phyloP scores from a whole-genome alignment of 2,797 vertebrate genomes.

The Manis javanica region DNA sequence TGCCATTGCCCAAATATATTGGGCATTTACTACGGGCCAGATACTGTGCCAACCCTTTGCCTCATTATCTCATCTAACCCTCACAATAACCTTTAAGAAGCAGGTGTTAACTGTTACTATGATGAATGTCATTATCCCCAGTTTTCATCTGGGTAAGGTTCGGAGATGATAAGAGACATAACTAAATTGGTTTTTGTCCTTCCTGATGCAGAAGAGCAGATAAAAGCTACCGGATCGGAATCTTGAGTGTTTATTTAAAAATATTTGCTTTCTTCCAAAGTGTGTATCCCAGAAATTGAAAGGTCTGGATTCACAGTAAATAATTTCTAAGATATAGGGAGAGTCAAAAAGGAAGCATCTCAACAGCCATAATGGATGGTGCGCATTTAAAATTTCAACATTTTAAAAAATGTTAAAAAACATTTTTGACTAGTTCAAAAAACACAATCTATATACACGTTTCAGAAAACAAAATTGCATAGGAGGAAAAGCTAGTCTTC shows the following conservation, averaged over 20 bases:
- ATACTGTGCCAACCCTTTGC: neutral
- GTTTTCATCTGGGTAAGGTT: neutral
- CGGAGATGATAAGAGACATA: neutral
- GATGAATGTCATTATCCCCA: neutral
- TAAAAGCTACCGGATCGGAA: neutral
- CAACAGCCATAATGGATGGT: too few relatives aligned
- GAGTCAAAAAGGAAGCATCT: neutral
- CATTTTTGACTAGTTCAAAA: neutral
- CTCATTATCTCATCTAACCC: neutral
- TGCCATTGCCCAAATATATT: neutral
- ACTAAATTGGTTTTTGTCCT: neutral
- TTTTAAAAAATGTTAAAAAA: neutral
- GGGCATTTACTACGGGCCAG: neutral
- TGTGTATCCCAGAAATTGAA: neutral
- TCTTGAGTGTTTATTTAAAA: neutral
- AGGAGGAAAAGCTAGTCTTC: neutral
- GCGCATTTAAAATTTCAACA: too few relatives aligned
- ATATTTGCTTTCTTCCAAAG: neutral
- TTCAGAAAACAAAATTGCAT: neutral
- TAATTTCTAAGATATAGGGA: neutral
- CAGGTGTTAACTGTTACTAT: neutral
- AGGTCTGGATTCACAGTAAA: neutral
- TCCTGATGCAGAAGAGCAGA: neutral
- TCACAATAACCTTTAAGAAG: neutral
- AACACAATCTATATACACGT: neutral